Conservation (phyloP, 2,113 vertebrate species). For the Centropus unirufus region DNA sequence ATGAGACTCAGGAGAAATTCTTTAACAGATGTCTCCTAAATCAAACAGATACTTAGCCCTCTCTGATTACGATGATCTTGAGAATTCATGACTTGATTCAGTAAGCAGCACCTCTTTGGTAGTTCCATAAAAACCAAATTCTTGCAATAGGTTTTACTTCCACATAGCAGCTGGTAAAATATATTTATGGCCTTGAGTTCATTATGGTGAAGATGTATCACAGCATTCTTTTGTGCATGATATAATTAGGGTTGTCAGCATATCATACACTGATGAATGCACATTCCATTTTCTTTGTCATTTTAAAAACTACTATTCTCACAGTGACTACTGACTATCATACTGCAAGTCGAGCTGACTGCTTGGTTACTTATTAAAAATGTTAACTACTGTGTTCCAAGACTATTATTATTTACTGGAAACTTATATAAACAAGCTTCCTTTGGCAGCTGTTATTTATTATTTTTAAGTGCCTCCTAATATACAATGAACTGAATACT, state of each 20-base stretch:
- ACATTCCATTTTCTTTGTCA: background rate
- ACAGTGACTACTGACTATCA: background rate
- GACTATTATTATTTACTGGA: background rate
- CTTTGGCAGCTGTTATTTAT: background rate
- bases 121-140: constrained; percentile 57
- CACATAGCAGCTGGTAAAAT: constrained; percentile 37
- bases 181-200: background rate
- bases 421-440: background rate
- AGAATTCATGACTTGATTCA: constrained; percentile 72
- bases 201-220: background rate
- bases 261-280: constrained; percentile 23
- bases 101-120: constrained; percentile 55
- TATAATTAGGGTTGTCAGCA: constrained; percentile 53
- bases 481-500: background rate
- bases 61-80: constrained; percentile 68
- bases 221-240: constrained; percentile 19
- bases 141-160: constrained; percentile 32
- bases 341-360: background rate
- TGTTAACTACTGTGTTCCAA: background rate
- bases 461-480: background rate
- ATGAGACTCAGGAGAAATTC: constrained; percentile 72
- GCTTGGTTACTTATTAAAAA: background rate
- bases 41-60: constrained; percentile 70
- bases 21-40: constrained; percentile 76
- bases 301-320: background rate